A percentile compares a stretch with the other conserved stretches of the same genome.
These are phyloP conservation scores for Andrena chrysosceles DNA, from an alignment of 2,888 invertebrate genomes.

Conservation along the genomic window DNA sequence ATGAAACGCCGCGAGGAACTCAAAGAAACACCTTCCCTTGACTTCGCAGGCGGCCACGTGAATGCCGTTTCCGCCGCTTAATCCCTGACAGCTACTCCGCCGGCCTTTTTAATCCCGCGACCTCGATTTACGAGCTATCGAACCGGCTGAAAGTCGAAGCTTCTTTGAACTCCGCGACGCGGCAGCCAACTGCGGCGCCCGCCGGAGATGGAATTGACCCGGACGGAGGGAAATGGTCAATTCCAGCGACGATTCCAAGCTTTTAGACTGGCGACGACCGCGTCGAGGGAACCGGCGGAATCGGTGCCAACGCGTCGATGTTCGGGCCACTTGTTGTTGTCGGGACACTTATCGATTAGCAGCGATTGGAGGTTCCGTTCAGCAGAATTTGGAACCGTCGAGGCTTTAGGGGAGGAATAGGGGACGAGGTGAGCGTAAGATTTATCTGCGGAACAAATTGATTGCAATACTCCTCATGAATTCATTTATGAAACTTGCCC, in stretches of 20 bases:
- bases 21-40: constrained; percentile 42
- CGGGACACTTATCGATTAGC: not conserved
- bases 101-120: constrained; percentile 54
- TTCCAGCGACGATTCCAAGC: constrained; percentile 6
- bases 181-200: constrained; percentile 32
- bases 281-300: not conserved
- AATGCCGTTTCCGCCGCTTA: constrained; percentile 49
- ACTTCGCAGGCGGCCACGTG: constrained; percentile 42
- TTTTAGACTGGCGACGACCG: not conserved
- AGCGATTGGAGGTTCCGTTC: too few relatives aligned
- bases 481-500: too few relatives aligned
- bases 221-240: constrained; percentile 25
- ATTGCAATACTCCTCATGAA: too few relatives aligned
- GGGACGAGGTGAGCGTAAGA: too few relatives aligned
- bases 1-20: constrained; percentile 24
- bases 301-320: not conserved
- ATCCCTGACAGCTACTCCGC: constrained; percentile 52
- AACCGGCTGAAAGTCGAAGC: constrained; percentile 54
- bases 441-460: too few relatives aligned
- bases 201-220: constrained; percentile 26
- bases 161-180: constrained; percentile 52
- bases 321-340: not conserved
- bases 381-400: too few relatives aligned
- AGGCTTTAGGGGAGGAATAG: too few relatives aligned
- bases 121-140: constrained; percentile 57